These are phyloP conservation scores for Tyrannus savana DNA, from an alignment of 2,113 vertebrate genomes.

Conservation along the genomic window DNA sequence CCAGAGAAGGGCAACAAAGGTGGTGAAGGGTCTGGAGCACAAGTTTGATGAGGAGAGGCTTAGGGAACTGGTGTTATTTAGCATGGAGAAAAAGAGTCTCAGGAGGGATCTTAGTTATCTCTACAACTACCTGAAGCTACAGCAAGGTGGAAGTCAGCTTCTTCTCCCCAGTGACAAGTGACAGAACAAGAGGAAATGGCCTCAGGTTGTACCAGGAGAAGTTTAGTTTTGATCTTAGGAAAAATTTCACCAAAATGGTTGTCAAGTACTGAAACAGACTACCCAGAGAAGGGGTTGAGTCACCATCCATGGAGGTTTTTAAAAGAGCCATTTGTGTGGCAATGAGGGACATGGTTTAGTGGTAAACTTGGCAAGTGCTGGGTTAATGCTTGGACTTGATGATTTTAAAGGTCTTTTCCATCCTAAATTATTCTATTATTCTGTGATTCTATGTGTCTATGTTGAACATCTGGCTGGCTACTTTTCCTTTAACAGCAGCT, in stretches of 20 bases:
- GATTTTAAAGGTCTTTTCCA: background rate
- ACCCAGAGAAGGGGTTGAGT: background rate
- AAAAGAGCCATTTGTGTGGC: background rate
- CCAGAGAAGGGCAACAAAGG: background rate
- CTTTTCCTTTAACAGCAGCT: background rate
- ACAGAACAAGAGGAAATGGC: background rate
- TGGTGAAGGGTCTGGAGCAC: background rate
- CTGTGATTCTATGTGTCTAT: background rate
- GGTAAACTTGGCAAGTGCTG: background rate
- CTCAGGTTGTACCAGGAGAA: background rate
- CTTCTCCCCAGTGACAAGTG: background rate
- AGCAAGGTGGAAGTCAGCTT: accelerated
- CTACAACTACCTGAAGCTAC: background rate
- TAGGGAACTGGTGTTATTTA: background rate
- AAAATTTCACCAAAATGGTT: background rate
- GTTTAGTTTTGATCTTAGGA: background rate
- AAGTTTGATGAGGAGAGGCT: background rate
- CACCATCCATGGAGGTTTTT: background rate
- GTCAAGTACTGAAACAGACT: background rate
- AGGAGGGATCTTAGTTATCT: background rate
- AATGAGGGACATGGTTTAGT: background rate
- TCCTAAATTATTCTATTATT: background rate
- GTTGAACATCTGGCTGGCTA: background rate
- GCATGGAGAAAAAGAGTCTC: background rate
- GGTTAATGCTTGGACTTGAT: background rate